Evolutionary conservation across 1,140 invertebrate species (phyloP), one percentile per base, ranked within the genome.

Genomic region (Oryctes rhinoceros): DNA sequence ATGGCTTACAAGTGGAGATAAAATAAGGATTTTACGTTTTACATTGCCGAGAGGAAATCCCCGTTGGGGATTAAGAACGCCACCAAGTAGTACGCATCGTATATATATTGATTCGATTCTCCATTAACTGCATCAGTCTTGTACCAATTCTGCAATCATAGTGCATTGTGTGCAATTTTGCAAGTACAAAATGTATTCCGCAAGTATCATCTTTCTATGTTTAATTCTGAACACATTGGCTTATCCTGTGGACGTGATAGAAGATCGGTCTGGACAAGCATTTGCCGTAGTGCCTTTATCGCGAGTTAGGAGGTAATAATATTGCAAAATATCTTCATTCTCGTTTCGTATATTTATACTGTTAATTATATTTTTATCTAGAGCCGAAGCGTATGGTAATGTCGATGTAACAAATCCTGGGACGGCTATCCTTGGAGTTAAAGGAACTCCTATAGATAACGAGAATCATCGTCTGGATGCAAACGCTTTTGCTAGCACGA

Each of bases 401-500:
- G 71, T 0, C 35, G 71, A 74, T 24, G 35, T 74, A 7, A 35
- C 15, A 7, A 24, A 74, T 74, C 71, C 71, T 5, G 71, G 71
- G 9, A 74, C 4, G 24, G 24, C 37, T 7, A 24, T 74, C 35
- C 6, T 74, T 9, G 71, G 71, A 15, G 15, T 30, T 35, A 74
- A 15, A 74, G 71, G 71, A 24, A 74, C 71, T 35, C 71, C 71
- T 6, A 74, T 74, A 20, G 71, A 74, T 74, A 74, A 18, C 37
- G 18, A 20, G 6, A 15, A 74, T 6, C 71, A 74, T 74, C 71
- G 71, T 4, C 0, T 74, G 6, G 71, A 74, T 39, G 24, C 71
- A 4, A 30, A 74, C 18, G 71, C 24, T 15, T 74, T 24, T 35
- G 71, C 71, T 4, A 20, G 4, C 1, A 39, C 13, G 5, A 74